phyloP scores from a whole-genome alignment of 2,888 invertebrate species.

The Hybos culiciformis region DNA sequence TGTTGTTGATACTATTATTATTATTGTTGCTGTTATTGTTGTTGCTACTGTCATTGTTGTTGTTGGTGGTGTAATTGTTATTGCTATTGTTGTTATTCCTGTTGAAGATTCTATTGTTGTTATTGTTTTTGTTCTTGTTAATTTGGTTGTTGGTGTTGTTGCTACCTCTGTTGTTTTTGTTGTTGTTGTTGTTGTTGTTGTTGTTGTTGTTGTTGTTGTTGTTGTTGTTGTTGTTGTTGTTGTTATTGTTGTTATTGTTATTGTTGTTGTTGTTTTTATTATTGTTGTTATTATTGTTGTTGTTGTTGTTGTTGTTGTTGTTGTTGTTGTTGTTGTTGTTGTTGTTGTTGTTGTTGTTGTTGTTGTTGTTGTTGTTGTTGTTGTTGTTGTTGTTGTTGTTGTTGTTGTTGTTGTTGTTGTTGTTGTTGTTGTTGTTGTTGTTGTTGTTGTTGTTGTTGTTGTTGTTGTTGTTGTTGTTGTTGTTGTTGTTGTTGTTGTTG shows the following conservation, averaged over 20 bases:
- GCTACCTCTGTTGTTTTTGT: too few species aligned
- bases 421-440: constrained; percentile 1
- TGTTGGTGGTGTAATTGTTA: too few species aligned
- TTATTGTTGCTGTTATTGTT: constrained; percentile 2
- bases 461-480: too few species aligned
- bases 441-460: too few species aligned
- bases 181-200: too few species aligned
- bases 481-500: too few species aligned
- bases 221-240: background rate
- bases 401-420: background rate
- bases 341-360: background rate
- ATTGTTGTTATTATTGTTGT: constrained; percentile 1
- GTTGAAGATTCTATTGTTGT: too few species aligned
- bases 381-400: constrained; percentile 2
- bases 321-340: background rate
- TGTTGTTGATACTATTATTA: background rate
- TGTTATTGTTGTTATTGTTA: background rate
- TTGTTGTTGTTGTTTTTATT: too few species aligned
- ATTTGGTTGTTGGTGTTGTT: too few species aligned
- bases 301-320: background rate
- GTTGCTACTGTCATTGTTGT: too few species aligned
- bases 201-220: background rate
- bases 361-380: constrained; percentile 1
- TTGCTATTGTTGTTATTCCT: too few species aligned
- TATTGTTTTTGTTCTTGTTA: too few species aligned